phyloP scores from a whole-genome alignment of 2,888 invertebrate species.

The Phortica okadai region DNA sequence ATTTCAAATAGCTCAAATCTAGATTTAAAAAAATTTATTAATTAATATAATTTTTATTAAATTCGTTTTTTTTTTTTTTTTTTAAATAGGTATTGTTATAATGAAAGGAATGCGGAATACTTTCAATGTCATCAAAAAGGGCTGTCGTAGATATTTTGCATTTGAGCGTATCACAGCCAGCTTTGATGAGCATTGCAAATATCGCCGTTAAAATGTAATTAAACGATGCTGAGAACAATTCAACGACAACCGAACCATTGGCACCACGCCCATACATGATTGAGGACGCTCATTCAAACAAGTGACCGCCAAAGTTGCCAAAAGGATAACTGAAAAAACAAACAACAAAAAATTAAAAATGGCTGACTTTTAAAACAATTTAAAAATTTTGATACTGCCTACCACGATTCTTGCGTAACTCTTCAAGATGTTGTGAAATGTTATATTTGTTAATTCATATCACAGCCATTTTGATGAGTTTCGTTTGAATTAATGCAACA shows the following conservation, averaged over 20 bases:
- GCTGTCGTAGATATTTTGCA: conserved; percentile 73
- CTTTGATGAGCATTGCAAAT: conserved; percentile 77
- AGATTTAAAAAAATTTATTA: too few relatives aligned
- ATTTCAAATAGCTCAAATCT: too few relatives aligned
- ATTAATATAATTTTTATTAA: too few relatives aligned
- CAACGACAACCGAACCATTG: not conserved
- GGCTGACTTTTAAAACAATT: not conserved
- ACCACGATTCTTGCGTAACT: conserved; percentile 70
- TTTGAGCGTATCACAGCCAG: conserved; percentile 76
- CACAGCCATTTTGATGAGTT: conserved; percentile 77
- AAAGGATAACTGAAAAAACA: not conserved
- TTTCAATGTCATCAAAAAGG: conserved; percentile 76
- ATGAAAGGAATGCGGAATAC: conserved; percentile 32
- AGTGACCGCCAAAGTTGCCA: conserved; percentile 36
- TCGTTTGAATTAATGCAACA: conserved; percentile 54
- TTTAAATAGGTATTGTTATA: too few relatives aligned
- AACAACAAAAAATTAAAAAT: too few relatives aligned
- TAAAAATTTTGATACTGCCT: not conserved
- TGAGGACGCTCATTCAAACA: conserved; percentile 42
- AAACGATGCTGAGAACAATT: not conserved
- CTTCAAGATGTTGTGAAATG: conserved; percentile 77
- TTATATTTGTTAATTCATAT: conserved; percentile 70
- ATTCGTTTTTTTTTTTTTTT: too few relatives aligned
- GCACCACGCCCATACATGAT: not conserved
- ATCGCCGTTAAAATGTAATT: conserved; percentile 46